Percentiles rank a stretch among this genome's conserved stretches.
Evolutionary conservation across 2,888 invertebrate genomes (phyloP).

Genomic region (Conops quadrifasciatus): DNA sequence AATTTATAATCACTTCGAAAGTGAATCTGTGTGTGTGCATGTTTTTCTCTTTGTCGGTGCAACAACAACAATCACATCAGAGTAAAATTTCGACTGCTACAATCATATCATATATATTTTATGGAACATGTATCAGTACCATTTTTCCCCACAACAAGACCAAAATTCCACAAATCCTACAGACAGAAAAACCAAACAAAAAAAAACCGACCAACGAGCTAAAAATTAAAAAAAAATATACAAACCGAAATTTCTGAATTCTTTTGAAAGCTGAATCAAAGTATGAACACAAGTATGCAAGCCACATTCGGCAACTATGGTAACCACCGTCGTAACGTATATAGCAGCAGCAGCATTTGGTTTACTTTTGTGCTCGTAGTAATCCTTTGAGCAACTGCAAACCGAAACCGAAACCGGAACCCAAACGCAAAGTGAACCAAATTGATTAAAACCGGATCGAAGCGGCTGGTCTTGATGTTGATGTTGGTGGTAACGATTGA

Average conservation of each 20-base stretch:
- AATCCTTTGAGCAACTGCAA: conserved; percentile 2
- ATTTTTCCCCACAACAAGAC: not conserved
- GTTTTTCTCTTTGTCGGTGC: conserved; percentile 31
- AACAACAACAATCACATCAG: conserved; percentile 30
- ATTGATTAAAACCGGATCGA: not conserved
- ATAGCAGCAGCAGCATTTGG: not conserved
- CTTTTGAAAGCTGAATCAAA: not conserved
- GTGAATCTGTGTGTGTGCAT: conserved; percentile 24
- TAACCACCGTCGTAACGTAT: not conserved
- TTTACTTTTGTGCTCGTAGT: not conserved
- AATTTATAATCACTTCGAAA: conserved; percentile 19
- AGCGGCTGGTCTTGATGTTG: not conserved
- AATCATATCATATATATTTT: conserved; percentile 14
- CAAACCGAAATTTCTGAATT: not conserved
- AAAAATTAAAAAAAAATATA: too few species aligned
- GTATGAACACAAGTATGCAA: not conserved
- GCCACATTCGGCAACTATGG: not conserved
- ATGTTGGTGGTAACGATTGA: not conserved
- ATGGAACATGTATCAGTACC: not conserved
- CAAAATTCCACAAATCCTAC: not conserved
- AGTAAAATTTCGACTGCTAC: conserved; percentile 7
- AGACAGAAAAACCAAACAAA: not conserved
- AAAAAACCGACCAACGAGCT: not conserved
- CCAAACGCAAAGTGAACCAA: too few species aligned
- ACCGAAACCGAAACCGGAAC: not conserved